phyloP scores from a whole-genome alignment of 2,888 invertebrate species.

The Mimachlamys varia region DNA sequence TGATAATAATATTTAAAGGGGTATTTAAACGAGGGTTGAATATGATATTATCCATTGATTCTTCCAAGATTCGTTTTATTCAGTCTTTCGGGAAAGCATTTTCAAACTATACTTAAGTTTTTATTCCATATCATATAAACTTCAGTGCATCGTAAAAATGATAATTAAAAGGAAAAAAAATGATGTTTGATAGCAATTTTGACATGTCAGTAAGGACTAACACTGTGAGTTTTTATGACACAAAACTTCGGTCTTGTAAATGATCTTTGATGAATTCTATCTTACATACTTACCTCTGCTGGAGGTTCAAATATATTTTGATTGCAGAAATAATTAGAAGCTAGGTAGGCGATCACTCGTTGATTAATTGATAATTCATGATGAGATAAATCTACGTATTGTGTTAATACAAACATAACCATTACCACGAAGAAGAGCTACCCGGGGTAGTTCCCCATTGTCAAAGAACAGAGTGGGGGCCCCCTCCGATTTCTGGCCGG shows the following conservation, averaged over 20 bases:
- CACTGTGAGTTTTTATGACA: too few species aligned
- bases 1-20: too few species aligned
- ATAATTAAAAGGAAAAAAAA: too few species aligned
- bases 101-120: too few species aligned
- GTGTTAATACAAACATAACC: not conserved
- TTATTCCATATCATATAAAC: too few species aligned
- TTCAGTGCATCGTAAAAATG: too few species aligned
- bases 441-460: not conserved
- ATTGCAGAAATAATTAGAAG: constrained; percentile 9
- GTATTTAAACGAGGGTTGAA: too few species aligned
- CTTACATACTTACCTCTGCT: not conserved
- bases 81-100: too few species aligned
- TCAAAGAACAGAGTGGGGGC: not conserved
- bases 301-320: not conserved
- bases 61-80: too few species aligned
- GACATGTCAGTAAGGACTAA: too few species aligned
- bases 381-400: not conserved
- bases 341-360: not conserved
- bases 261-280: not conserved
- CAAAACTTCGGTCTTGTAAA: not conserved
- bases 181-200: too few species aligned
- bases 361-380: not conserved
- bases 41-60: too few species aligned
- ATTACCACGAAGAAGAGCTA: not conserved
- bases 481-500: not conserved